Percentiles rank a stretch among this genome's conserved stretches.
phyloP scores from a whole-genome alignment of 2,797 vertebrate species.

The Darevskia nairensis region DNA sequence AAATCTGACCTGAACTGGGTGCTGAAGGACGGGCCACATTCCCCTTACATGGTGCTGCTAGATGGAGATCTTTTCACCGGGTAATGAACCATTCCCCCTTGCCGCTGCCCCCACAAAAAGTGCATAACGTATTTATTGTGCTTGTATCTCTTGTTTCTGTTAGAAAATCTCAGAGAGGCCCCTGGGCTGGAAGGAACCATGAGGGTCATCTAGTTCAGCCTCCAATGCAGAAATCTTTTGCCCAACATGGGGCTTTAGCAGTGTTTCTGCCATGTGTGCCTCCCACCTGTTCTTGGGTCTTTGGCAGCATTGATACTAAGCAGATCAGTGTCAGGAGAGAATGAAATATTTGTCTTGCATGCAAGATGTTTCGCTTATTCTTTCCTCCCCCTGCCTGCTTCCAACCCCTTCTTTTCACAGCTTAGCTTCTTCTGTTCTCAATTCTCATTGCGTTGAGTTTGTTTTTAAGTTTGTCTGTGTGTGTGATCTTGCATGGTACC shows the following conservation, averaged over 20 bases:
- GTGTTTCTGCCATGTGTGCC: no score
- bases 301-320: no score
- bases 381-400: no score
- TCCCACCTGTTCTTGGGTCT: no score
- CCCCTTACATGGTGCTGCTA: conserved; percentile 92
- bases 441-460: not conserved
- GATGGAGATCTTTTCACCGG: conserved; percentile 87
- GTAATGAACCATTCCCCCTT: conserved; percentile 69
- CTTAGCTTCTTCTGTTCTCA: not conserved
- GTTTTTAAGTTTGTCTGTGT: not conserved
- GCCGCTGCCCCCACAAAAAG: no score
- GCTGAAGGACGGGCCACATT: conserved; percentile 82
- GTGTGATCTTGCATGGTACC: not conserved
- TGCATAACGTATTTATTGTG: not conserved
- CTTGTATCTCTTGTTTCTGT: not conserved
- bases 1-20: conserved; percentile 89
- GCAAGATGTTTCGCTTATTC: no score
- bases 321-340: no score
- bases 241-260: no score
- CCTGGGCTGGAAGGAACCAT: no score
- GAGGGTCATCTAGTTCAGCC: no score
- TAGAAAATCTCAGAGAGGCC: not conserved
- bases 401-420: not conserved
- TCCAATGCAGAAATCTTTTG: no score
- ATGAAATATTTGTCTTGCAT: no score